Percentiles rank a stretch among this genome's conserved stretches.
These are phyloP conservation scores for Scaptodrosophila lebanonensis DNA, from an alignment of 1,140 invertebrate genomes.

Conservation along the genomic window DNA sequence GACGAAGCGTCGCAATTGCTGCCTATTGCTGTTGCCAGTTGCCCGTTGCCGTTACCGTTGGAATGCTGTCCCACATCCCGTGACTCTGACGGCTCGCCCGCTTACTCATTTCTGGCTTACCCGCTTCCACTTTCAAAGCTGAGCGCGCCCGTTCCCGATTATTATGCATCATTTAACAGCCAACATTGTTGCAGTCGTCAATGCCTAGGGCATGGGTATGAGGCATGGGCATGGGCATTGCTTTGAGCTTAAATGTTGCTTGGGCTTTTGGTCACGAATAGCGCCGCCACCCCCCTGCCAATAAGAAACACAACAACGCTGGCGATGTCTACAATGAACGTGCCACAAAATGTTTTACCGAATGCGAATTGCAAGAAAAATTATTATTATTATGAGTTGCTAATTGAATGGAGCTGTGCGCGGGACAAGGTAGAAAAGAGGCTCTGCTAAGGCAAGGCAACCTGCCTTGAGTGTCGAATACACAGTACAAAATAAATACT, in stretches of 20 bases:
- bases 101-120: constrained; percentile 35
- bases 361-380: constrained; percentile 67
- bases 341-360: constrained; percentile 69
- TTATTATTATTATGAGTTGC: constrained; percentile 75
- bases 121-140: constrained; percentile 48
- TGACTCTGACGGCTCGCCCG: constrained; percentile 1
- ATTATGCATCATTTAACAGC: constrained; percentile 74
- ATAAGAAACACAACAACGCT: constrained; percentile 52
- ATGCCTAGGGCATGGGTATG: constrained; percentile 45
- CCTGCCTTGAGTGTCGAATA: neutral
- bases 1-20: too few relatives aligned
- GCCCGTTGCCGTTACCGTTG: constrained; percentile 25
- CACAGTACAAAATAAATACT: constrained; percentile 35
- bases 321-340: constrained; percentile 41
- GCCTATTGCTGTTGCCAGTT: too few relatives aligned
- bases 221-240: too few relatives aligned
- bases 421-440: constrained; percentile 1
- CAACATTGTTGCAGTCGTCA: constrained; percentile 73
- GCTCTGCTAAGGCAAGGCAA: neutral
- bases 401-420: constrained; percentile 69
- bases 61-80: constrained; percentile 55
- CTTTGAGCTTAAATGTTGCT: too few relatives aligned
- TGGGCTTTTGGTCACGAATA: too few relatives aligned
- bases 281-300: too few relatives aligned
- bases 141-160: constrained; percentile 46